Evolutionary conservation across 2,113 vertebrate species (phyloP).

Genomic region (Maccullochella peelii): DNA sequence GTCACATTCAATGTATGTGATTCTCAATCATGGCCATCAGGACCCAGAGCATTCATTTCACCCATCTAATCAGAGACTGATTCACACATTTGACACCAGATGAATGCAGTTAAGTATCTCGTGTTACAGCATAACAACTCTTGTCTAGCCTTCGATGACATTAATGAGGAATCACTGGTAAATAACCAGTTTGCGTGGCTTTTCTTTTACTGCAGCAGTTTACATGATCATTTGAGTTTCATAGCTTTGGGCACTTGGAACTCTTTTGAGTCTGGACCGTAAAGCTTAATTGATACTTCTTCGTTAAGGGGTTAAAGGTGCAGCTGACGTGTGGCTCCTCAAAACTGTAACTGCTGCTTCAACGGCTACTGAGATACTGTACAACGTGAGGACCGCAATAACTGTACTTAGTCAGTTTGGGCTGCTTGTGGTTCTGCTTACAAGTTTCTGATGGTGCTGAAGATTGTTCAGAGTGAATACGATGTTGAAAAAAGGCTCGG

Average conservation of each 20-base stretch:
- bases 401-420: background rate
- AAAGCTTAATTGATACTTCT: background rate
- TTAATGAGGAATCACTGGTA: background rate
- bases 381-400: too few species aligned
- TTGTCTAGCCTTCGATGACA: background rate
- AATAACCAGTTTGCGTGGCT: background rate
- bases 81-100: background rate
- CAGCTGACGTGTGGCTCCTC: background rate
- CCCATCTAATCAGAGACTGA: background rate
- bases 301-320: background rate
- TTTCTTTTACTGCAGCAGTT: slow-evolving; percentile 1
- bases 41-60: background rate
- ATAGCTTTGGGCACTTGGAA: background rate
- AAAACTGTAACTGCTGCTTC: background rate
- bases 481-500: background rate
- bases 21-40: background rate
- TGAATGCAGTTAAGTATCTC: background rate
- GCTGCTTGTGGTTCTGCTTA: background rate
- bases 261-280: background rate
- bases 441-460: background rate
- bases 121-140: background rate
- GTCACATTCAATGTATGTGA: background rate
- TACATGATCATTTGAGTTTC: background rate
- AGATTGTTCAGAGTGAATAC: background rate
- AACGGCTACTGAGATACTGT: too few species aligned